phyloP scores from a whole-genome alignment of 2,113 vertebrate genomes.

The Pimephales promelas region DNA sequence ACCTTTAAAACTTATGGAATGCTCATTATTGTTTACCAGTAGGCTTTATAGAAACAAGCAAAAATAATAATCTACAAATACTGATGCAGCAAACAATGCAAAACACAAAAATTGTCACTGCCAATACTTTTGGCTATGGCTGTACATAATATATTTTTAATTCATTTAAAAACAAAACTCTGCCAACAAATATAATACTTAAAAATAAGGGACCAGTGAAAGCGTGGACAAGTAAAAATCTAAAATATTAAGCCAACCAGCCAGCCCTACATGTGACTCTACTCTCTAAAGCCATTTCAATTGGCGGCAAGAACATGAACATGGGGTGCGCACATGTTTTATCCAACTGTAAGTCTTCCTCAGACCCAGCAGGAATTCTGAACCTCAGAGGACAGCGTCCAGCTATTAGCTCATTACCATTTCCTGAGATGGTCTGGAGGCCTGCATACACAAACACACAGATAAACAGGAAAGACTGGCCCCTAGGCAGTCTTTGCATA shows the following conservation, averaged over 20 bases:
- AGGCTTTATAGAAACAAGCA: no score
- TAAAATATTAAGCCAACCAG: background rate
- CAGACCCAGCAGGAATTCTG: conserved; percentile 21
- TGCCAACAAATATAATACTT: background rate
- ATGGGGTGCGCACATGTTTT: conserved; percentile 28
- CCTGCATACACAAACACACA: conserved; percentile 27
- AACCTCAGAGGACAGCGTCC: conserved; percentile 13
- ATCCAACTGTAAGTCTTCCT: conserved; percentile 38
- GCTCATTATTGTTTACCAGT: no score
- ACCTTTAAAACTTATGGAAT: no score
- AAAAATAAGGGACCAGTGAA: background rate
- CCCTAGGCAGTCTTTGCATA: conserved; percentile 47
- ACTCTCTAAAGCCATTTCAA: background rate
- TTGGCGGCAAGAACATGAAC: background rate
- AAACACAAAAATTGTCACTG: no score
- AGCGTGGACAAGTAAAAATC: background rate
- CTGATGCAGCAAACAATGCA: no score
- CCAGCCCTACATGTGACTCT: background rate
- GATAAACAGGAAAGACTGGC: conserved; percentile 38
- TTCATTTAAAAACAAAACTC: no score
- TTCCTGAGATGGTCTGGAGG: conserved; percentile 40
- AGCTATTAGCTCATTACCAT: conserved; percentile 40
- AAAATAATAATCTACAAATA: no score
- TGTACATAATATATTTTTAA: background rate
- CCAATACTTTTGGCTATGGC: no score